These are phyloP conservation scores for Drosophila truncata DNA, from an alignment of 1,140 invertebrate genomes.

Conservation along the genomic window DNA sequence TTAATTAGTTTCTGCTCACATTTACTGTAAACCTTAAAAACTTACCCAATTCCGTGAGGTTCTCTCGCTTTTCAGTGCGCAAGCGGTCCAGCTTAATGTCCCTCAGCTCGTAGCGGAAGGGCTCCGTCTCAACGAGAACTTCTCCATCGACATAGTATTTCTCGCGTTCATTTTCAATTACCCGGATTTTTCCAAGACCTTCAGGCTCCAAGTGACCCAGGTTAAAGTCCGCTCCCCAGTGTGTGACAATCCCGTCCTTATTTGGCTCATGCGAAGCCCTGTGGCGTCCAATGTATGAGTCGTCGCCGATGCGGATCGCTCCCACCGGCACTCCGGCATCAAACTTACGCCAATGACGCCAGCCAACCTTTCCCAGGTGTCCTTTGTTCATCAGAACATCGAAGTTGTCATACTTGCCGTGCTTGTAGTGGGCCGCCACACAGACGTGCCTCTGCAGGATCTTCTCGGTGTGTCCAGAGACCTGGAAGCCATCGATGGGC, in stretches of 20 bases:
- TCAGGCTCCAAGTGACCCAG: constrained; percentile 89
- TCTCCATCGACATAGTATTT: constrained; percentile 89
- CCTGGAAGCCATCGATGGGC: constrained; percentile 89
- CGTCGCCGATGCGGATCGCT: constrained; percentile 87
- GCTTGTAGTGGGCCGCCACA: constrained; percentile 88
- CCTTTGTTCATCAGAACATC: constrained; percentile 92
- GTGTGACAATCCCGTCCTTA: constrained; percentile 51
- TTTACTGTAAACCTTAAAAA: not conserved
- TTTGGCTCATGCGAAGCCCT: constrained; percentile 67
- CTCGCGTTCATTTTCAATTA: constrained; percentile 88
- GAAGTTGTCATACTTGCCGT: constrained; percentile 88
- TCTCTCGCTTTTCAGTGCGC: constrained; percentile 87
- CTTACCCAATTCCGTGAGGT: constrained; percentile 86
- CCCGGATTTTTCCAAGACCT: constrained; percentile 88
- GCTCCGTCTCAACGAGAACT: constrained; percentile 92
- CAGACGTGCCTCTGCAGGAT: constrained; percentile 87
- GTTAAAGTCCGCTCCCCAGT: constrained; percentile 83
- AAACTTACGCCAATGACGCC: constrained; percentile 90
- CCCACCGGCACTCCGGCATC: constrained; percentile 87
- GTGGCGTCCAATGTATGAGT: constrained; percentile 86
- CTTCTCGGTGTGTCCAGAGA: constrained; percentile 89
- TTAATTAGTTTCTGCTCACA: not conserved
- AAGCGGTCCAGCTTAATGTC: constrained; percentile 88
- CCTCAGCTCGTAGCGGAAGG: constrained; percentile 90
- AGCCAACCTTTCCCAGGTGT: constrained; percentile 90